Evolutionary conservation across 2,113 vertebrate species (phyloP).

Genomic region (Festucalex cinctus): DNA sequence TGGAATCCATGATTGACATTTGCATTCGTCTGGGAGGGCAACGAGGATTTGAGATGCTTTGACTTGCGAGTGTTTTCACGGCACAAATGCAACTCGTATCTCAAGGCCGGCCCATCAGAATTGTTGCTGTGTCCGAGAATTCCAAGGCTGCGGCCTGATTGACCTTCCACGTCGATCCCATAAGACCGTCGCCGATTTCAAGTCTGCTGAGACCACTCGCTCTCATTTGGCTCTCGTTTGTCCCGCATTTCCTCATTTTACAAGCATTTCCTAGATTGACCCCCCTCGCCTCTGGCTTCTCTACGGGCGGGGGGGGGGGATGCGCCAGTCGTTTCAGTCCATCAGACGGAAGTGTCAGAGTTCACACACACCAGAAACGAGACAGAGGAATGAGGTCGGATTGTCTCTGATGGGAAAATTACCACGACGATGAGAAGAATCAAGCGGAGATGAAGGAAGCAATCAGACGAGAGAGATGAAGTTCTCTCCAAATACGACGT

Average conservation of each 20-base stretch:
- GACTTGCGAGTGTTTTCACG: too few species aligned
- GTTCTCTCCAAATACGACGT: too few species aligned
- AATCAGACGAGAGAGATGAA: neutral
- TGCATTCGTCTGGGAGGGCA: too few species aligned
- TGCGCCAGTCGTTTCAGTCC: neutral
- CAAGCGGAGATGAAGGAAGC: slow-evolving; percentile 31
- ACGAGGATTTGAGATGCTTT: too few species aligned
- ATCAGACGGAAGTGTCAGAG: neutral
- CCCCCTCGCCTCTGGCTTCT: slow-evolving; percentile 1
- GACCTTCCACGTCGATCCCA: too few species aligned
- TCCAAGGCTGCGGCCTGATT: too few species aligned
- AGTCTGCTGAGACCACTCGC: slow-evolving; percentile 1
- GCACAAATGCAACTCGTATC: too few species aligned
- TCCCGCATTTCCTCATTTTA: slow-evolving; percentile 4
- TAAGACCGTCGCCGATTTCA: too few species aligned
- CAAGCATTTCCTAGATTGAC: slow-evolving; percentile 19
- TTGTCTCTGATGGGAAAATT: slow-evolving; percentile 40
- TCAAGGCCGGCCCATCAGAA: too few species aligned
- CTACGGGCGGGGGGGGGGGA: too few species aligned
- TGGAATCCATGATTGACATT: too few species aligned
- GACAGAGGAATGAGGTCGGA: slow-evolving; percentile 8
- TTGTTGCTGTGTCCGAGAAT: too few species aligned
- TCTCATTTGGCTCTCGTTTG: slow-evolving; percentile 24
- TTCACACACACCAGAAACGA: neutral
- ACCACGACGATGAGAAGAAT: slow-evolving; percentile 44